phyloP scores from a whole-genome alignment of 2,113 vertebrate genomes.

The Miniopterus natalensis region DNA sequence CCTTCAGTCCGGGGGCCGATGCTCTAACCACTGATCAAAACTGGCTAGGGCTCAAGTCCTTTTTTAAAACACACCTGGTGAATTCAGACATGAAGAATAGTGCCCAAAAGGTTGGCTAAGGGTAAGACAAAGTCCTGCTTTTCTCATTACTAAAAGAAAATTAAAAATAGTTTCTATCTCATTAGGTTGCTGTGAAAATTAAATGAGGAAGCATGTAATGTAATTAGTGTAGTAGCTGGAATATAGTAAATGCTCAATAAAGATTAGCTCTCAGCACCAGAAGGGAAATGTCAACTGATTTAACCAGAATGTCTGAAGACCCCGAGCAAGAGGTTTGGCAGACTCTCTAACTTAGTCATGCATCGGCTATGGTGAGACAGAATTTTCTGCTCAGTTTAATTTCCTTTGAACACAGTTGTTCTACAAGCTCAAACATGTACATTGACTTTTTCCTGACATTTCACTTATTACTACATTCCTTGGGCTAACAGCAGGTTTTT shows the following conservation, averaged over 20 bases:
- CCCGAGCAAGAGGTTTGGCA: background rate
- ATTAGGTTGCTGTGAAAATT: background rate
- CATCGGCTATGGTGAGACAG: background rate
- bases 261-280: background rate
- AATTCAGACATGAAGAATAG: background rate
- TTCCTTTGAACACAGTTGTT: slow-evolving; percentile 13
- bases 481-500: slow-evolving; percentile 23
- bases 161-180: background rate
- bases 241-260: slow-evolving; percentile 2
- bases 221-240: background rate
- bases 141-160: background rate
- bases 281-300: background rate
- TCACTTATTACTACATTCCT: slow-evolving; percentile 18
- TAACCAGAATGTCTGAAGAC: background rate
- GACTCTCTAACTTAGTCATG: background rate
- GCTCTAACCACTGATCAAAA: no score
- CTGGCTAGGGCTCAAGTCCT: background rate
- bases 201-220: background rate
- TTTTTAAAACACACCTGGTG: background rate
- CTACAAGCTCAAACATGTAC: slow-evolving; percentile 56
- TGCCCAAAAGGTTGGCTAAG: background rate
- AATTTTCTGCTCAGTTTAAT: slow-evolving; percentile 37
- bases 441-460: slow-evolving; percentile 52
- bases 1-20: no score
- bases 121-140: background rate